Conservation (phyloP, 2,113 vertebrate species). For the Puffinus mauretanicus region DNA sequence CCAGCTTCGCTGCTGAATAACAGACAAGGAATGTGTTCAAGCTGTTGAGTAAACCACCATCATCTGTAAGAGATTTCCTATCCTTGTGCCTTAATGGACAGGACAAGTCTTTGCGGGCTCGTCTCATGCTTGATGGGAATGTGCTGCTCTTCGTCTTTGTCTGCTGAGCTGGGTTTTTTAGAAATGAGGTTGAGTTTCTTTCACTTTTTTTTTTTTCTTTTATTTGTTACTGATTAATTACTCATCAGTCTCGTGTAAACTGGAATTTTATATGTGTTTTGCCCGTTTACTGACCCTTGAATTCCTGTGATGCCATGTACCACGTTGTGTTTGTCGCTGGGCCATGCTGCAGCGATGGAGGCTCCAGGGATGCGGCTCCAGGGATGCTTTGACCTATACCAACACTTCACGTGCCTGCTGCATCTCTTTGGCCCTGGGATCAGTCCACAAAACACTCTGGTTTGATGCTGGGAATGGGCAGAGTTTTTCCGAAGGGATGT, state of each 20-base stretch:
- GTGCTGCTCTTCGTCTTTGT: background rate
- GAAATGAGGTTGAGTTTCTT: background rate
- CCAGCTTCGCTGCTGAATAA: background rate
- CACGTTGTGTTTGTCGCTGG: background rate
- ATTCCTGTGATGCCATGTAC: background rate
- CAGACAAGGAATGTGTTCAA: background rate
- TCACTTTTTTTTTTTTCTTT: background rate
- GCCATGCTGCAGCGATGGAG: background rate
- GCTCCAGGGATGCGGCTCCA: background rate
- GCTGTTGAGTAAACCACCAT: background rate
- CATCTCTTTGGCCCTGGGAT: background rate
- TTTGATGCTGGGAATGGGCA: background rate
- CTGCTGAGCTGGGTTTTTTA: background rate
- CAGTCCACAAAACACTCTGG: background rate
- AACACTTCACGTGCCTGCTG: background rate
- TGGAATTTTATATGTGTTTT: background rate
- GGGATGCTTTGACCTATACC: rapidly evolving
- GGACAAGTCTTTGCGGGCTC: background rate
- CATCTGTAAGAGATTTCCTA: background rate
- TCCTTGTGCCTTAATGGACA: background rate
- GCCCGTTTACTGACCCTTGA: background rate
- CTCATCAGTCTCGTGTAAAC: background rate
- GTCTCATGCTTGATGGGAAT: background rate
- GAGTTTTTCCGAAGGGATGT: background rate
- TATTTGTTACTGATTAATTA: background rate